Base-by-base conservation (phyloP, 2,888 invertebrate genomes). In the Polymixis lichenea region DNA sequence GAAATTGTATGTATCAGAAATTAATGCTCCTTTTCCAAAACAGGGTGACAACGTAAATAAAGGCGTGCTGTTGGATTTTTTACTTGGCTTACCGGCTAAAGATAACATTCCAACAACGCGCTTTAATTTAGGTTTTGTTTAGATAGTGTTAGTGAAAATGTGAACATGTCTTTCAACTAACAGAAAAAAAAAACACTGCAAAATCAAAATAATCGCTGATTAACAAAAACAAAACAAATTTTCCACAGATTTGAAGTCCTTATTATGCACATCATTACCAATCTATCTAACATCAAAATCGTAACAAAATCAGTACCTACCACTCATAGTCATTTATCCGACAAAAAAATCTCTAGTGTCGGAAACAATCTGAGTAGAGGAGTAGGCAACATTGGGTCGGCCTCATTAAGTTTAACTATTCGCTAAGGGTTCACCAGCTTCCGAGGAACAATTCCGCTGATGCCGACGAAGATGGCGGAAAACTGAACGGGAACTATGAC, bases 401-500 rank as follows among this genome's bases (percentile, higher is more conserved):
- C 88, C 91, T 94, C 93, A 92, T 93, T 93, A 92, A 92, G 90
- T 91, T 92, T 92, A 93, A 93, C 93, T 93, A 93, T 93, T 91
- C 91, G 89, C 88, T 88, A 89, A 92, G 91, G 92, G 91, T 89
- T 89, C 86, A 82, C 84, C 86, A 80, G 87, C 88, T 85, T 86
- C 87, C 83, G 75, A 82, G 75, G 87, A 90, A 91, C 90, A 91
- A 91, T 89, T 79, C 82, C 80, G 84, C 84, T 88, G 88, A 88
- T 88, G 86, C 84, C 83, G 78, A 85, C 87, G 77, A 77, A 87
- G 82, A 87, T 83, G 65, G 77, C 82, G 75, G 76, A 17, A 51
- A 62, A 82, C 69, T 75, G 71, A 75, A 75, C 58, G 67, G 67
- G 78, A 84, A 76, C 62, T 82, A 73, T 72, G 80, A 55, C 32